Evolutionary conservation across 1,140 invertebrate genomes (phyloP), one percentile per base, ranked within the genome.

Genomic region (Proctacanthus coquilletti): DNA sequence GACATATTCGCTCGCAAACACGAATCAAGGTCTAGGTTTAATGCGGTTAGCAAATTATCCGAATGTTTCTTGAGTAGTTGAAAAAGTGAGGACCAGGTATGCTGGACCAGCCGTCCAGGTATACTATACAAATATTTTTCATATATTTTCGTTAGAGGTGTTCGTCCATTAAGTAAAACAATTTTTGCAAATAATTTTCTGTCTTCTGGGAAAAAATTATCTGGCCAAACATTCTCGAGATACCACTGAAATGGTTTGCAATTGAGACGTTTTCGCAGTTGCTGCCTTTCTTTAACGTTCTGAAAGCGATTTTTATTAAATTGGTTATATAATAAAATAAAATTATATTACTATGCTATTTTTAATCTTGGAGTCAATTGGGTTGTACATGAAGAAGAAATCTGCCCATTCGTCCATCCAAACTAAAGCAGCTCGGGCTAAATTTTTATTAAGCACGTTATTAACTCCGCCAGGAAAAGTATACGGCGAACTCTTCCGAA

Each of bases 241-340:
- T 95, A 99, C 95, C 95, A 98, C 34, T 80, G 70, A 51, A 99
- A 99, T 36, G 66, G 68, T 53, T 87, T 80, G 55, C 95, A 99
- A 4, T 84, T 62, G 2, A 98, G 64, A 44, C 69, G 70, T 45
- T 88, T 64, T 20, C 86, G 64, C 5, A 98, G 58, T 21, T 74
- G 67, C 6, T 84, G 51, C 44, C 92, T 69, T 15, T 80, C 69
- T 18, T 68, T 69, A 5, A 94, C 70, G 47, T 77, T 71, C 42
- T 84, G 75, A 14, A 13, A 29, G 14, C 15, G 8, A n/a, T 29
- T n/a, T 18, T 14, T n/a, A 11, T 35, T n/a, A 39, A 9, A 29
- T 36, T 29, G 35, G 43, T 36, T 40, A 23, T 34, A 44, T 39
- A 5, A 11, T 18, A 5, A 27, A 13, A 42, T 21, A 41, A 20